A percentile compares a stretch with the other conserved stretches of the same genome.
Conservation (phyloP, 1,140 invertebrate species). For the Ceratosolen solmsi region DNA sequence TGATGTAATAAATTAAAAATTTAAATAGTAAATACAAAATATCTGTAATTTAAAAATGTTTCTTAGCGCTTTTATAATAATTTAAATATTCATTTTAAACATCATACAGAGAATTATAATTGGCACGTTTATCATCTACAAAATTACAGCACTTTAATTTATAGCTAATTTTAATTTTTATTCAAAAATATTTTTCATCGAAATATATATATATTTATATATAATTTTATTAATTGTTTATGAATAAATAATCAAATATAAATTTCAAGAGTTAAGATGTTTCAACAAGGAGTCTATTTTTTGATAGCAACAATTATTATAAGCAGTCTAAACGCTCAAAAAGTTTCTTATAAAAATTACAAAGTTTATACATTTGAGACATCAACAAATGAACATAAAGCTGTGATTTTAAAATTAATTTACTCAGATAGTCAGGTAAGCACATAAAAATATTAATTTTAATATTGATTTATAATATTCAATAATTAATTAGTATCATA, state of each 20-base stretch:
- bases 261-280: not conserved
- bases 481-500: not conserved
- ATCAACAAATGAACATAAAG: slow-evolving; percentile 63
- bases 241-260: not conserved
- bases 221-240: too few relatives aligned
- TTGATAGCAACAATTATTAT: not conserved
- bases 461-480: not conserved
- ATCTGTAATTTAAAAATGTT: too few relatives aligned
- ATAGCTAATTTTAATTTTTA: too few relatives aligned
- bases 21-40: too few relatives aligned
- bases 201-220: too few relatives aligned
- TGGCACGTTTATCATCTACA: too few relatives aligned
- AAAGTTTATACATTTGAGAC: slow-evolving; percentile 72
- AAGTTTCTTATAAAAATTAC: slow-evolving; percentile 70
- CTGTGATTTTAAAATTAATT: slow-evolving; percentile 44
- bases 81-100: too few relatives aligned
- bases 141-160: too few relatives aligned
- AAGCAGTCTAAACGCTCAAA: slow-evolving; percentile 18
- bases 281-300: not conserved
- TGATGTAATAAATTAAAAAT: too few relatives aligned
- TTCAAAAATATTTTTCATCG: too few relatives aligned
- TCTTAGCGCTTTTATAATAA: too few relatives aligned
- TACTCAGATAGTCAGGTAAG: not conserved
- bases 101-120: too few relatives aligned
- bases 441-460: not conserved